Evolutionary conservation across 2,797 vertebrate genomes (phyloP), one percentile per base, ranked within the genome.

Genomic region (Coreius guichenoti): DNA sequence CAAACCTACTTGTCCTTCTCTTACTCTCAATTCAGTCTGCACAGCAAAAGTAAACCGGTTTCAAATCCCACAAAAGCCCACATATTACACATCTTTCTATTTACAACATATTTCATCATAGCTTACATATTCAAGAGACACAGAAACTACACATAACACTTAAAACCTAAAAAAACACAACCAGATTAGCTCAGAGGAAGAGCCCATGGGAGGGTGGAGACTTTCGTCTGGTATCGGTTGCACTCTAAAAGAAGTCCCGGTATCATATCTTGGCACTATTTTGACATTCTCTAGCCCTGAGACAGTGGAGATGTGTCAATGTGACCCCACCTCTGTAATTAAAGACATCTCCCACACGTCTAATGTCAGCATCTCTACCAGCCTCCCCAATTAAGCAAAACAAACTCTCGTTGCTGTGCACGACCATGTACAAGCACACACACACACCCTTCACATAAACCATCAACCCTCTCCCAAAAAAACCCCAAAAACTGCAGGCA

Each of bases 171-270:
- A 85, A 79, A 72, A 26, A 21, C 4, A 14, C 47, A 47, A 73
- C 26, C 76, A 72, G 39, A 85, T 72, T 63, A 70, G 51, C 76
- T 72, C 76, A 54, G 4, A 58, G 68, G 65, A 21, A 19, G 16
- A 49, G 70, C 54, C 76, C 54, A 49, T 49, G 21, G 31, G 54
- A 45, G 83, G 83, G 76, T 80, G 83, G 74, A 83, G 80, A 19
- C 11, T 82, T 79, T 26, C 1, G 82, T 74, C 72, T 80, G 74
- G 86, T 86, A 83, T 85, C 86, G 56, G 91, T 88, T 93, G 92
- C 86, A 73, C 51, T 51, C 47, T 51, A 49, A 82, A 85, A 77
- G 82, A 73, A 51, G 56, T 86, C 17, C 85, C 72, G 76, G 54
- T 83, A 45, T 83, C 79, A 23, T 47, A 31, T 84, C 69, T 76